Percentiles rank a stretch among this genome's conserved stretches.
Conservation (phyloP, 2,888 invertebrate genomes). For the Formica aserva region DNA sequence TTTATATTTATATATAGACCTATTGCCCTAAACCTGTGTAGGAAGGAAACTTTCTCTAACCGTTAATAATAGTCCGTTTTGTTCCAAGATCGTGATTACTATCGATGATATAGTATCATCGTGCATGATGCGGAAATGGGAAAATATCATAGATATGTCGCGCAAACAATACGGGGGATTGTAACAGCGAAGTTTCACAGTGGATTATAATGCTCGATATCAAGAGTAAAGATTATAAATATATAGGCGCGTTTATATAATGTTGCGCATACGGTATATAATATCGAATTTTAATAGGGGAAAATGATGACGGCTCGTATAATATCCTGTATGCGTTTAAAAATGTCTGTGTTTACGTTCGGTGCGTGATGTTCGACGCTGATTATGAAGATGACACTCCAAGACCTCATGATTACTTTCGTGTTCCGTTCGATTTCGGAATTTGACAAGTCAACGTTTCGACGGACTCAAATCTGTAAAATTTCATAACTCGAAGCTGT, state of each 20-base stretch:
- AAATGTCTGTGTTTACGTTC: background rate
- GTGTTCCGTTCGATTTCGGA: background rate
- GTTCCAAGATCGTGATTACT: constrained; percentile 39
- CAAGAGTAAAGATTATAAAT: background rate
- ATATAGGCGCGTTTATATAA: background rate
- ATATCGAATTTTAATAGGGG: constrained; percentile 8
- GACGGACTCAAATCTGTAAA: background rate
- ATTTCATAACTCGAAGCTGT: background rate
- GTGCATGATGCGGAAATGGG: constrained; percentile 8
- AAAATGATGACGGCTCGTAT: background rate
- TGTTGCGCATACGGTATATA: background rate
- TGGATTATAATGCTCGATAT: constrained; percentile 20
- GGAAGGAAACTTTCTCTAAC: constrained; percentile 54
- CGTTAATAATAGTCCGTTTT: constrained; percentile 57
- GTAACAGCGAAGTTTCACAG: background rate
- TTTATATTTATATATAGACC: constrained; percentile 38
- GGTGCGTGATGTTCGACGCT: background rate
- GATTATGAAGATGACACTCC: background rate
- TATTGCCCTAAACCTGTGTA: constrained; percentile 52
- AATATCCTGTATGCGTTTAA: background rate
- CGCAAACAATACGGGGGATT: constrained; percentile 1
- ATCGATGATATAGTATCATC: background rate
- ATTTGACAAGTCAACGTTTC: background rate
- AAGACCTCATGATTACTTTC: background rate
- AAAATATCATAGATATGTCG: background rate